phyloP scores from a whole-genome alignment of 2,888 invertebrate genomes.

The Nemoura dubitans region DNA sequence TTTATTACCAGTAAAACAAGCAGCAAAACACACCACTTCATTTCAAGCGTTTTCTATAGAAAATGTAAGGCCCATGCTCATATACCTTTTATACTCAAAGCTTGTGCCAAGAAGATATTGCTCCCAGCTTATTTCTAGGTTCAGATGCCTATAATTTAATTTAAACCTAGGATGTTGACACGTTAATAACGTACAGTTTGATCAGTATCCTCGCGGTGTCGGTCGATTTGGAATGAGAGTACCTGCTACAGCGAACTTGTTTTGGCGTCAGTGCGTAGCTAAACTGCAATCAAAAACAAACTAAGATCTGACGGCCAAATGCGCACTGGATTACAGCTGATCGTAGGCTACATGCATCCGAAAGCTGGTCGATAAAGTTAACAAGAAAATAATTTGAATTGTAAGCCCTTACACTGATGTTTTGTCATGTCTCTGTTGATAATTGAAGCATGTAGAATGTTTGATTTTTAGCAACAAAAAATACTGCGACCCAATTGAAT shows the following conservation, averaged over 20 bases:
- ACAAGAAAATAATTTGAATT: neutral
- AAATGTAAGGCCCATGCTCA: too few species aligned
- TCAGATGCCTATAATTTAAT: neutral
- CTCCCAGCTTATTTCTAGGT: neutral
- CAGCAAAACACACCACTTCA: neutral
- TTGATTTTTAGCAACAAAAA: too few species aligned
- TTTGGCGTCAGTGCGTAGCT: neutral
- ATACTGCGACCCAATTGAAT: too few species aligned
- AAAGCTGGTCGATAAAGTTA: neutral
- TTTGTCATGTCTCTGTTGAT: neutral
- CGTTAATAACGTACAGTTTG: neutral
- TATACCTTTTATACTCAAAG: neutral
- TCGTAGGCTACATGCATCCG: neutral
- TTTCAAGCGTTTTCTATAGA: neutral
- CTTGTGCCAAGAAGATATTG: neutral
- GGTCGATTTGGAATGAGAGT: neutral
- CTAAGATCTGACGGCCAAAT: neutral
- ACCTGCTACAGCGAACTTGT: neutral
- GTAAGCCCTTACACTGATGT: neutral
- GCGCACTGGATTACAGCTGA: neutral
- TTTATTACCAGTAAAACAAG: neutral
- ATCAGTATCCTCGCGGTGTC: neutral
- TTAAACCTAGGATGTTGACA: neutral
- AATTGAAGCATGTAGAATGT: neutral
- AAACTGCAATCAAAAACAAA: neutral